These are phyloP conservation scores for Eupithecia tripunctaria DNA, from an alignment of 2,888 invertebrate genomes.

Conservation along the genomic window DNA sequence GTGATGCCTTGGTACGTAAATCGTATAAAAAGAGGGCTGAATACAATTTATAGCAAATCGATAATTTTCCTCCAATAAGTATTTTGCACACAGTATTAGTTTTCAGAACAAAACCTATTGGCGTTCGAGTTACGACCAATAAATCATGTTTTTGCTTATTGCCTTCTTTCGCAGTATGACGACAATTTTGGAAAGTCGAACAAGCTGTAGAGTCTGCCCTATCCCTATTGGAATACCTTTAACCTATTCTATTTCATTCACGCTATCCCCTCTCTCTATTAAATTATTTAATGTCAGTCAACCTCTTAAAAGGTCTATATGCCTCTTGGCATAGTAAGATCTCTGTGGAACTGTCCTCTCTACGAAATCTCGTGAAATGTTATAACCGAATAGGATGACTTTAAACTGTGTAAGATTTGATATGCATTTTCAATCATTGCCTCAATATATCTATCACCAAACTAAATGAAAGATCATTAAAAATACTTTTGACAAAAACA, in stretches of 20 bases:
- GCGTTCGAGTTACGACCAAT: background rate
- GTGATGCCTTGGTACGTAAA: background rate
- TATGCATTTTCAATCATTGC: background rate
- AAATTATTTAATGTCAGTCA: background rate
- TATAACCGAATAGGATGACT: background rate
- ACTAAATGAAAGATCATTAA: too few species aligned
- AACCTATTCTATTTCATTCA: background rate
- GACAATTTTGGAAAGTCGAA: background rate
- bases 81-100: background rate
- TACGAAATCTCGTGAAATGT: background rate
- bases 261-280: background rate
- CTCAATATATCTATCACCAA: background rate
- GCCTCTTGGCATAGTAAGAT: background rate
- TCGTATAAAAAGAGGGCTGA: background rate
- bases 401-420: too few species aligned
- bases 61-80: background rate
- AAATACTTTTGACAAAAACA: background rate
- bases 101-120: background rate
- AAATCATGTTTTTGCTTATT: background rate
- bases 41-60: background rate
- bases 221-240: background rate
- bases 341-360: background rate
- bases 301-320: background rate
- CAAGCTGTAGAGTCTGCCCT: background rate
- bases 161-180: background rate